phyloP scores from a whole-genome alignment of 2,797 vertebrate genomes.

The Parauchenoglanis punctatus region DNA sequence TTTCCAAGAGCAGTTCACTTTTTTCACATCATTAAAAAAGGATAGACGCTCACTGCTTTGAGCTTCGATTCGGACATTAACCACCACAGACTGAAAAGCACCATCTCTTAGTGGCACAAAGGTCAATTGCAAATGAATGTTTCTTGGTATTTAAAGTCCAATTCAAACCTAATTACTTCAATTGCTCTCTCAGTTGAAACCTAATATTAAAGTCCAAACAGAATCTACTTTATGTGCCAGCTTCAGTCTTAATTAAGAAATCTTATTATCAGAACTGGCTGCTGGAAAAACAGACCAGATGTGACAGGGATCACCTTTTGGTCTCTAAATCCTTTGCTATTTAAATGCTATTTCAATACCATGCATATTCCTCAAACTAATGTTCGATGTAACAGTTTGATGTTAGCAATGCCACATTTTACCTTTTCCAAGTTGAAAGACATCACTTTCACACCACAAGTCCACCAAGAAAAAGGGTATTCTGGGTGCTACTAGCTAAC shows the following conservation, averaged over 20 bases:
- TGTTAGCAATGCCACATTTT: neutral
- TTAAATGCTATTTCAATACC: neutral
- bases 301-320: slow-evolving; percentile 61
- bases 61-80: slow-evolving; percentile 2
- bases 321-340: slow-evolving; percentile 49
- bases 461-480: neutral
- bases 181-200: slow-evolving; percentile 42
- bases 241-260: slow-evolving; percentile 64
- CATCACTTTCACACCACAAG: neutral
- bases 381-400: neutral
- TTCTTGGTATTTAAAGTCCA: slow-evolving; percentile 32
- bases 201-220: slow-evolving; percentile 61
- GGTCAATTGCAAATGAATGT: slow-evolving; percentile 25
- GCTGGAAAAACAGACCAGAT: slow-evolving; percentile 57
- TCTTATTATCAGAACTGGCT: slow-evolving; percentile 62
- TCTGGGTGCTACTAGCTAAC: neutral
- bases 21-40: neutral
- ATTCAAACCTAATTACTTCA: slow-evolving; percentile 37
- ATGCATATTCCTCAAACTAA: neutral
- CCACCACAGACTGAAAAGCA: neutral
- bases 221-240: slow-evolving; percentile 53
- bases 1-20: neutral
- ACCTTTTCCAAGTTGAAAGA: neutral
- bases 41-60: neutral
- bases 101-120: neutral